Conservation (phyloP, 2,113 vertebrate genomes). For the Phoxinus phoxinus region DNA sequence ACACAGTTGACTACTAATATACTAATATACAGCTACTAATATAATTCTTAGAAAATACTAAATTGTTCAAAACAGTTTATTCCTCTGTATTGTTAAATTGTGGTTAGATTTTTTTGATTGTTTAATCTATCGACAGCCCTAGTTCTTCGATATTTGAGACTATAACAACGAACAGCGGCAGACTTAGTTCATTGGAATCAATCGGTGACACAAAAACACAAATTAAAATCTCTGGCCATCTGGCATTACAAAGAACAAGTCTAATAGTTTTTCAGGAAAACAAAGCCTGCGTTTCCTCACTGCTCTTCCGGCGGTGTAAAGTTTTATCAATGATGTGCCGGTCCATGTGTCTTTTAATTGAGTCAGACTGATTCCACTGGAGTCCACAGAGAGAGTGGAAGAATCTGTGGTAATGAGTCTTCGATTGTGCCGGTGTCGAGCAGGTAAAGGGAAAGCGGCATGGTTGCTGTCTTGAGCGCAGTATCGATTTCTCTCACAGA, state of each 20-base stretch:
- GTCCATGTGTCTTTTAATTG: constrained; percentile 51
- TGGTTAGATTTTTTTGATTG: neutral
- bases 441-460: constrained; percentile 48
- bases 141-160: neutral
- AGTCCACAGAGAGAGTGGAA: constrained; percentile 46
- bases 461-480: neutral
- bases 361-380: constrained; percentile 56
- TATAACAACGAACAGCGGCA: neutral
- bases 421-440: constrained; percentile 44
- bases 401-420: constrained; percentile 55
- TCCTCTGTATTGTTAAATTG: too few relatives aligned
- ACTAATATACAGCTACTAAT: too few relatives aligned
- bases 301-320: constrained; percentile 41
- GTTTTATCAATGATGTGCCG: constrained; percentile 51
- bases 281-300: constrained; percentile 29
- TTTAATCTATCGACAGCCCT: neutral
- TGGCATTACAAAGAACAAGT: constrained; percentile 54
- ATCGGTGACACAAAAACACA: constrained; percentile 51
- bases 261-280: constrained; percentile 38
- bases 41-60: too few relatives aligned
- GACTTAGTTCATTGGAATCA: constrained; percentile 46
- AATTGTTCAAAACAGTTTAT: too few relatives aligned
- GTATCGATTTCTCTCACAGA: constrained; percentile 56
- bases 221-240: constrained; percentile 39
- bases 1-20: too few relatives aligned